A percentile compares a stretch with the other conserved stretches of the same genome.
phyloP scores from a whole-genome alignment of 1,140 invertebrate species.

The Adelges cooleyi region DNA sequence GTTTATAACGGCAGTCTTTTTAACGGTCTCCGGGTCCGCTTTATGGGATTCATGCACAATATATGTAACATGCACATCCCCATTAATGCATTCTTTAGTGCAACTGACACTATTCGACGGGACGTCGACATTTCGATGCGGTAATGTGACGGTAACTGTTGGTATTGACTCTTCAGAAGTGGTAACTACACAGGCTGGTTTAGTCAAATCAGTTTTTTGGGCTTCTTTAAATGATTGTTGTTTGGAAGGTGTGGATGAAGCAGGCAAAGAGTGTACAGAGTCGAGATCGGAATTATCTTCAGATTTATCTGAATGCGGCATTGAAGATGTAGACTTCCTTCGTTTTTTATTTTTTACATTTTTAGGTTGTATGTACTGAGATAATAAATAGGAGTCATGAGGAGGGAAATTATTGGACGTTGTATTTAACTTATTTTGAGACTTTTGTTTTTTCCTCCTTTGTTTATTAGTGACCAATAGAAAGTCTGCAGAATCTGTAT shows the following conservation, averaged over 20 bases:
- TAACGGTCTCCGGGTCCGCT: constrained; percentile 14
- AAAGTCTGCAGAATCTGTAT: constrained; percentile 21
- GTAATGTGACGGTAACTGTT: constrained; percentile 19
- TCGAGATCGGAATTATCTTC: constrained; percentile 59
- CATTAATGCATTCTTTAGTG: constrained; percentile 15
- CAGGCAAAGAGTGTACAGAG: constrained; percentile 58
- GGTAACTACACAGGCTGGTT: constrained; percentile 20
- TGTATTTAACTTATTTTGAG: constrained; percentile 22
- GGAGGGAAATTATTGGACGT: constrained; percentile 21
- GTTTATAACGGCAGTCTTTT: constrained; percentile 28
- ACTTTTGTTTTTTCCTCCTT: constrained; percentile 22
- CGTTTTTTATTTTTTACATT: constrained; percentile 30
- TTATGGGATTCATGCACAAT: constrained; percentile 12
- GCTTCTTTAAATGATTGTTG: constrained; percentile 11
- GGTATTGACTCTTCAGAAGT: constrained; percentile 27
- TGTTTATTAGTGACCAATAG: constrained; percentile 21
- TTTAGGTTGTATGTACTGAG: constrained; percentile 26
- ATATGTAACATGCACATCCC: constrained; percentile 25
- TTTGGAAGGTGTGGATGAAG: constrained; percentile 44
- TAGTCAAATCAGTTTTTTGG: constrained; percentile 18
- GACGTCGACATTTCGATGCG: constrained; percentile 3
- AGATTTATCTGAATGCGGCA: constrained; percentile 56
- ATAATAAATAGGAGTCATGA: constrained; percentile 20
- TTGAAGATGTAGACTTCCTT: constrained; percentile 46
- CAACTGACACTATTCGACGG: neutral